A percentile compares a stretch with the other conserved stretches of the same genome.
phyloP scores from a whole-genome alignment of 2,888 invertebrate species.

The Clitarchus hookeri region DNA sequence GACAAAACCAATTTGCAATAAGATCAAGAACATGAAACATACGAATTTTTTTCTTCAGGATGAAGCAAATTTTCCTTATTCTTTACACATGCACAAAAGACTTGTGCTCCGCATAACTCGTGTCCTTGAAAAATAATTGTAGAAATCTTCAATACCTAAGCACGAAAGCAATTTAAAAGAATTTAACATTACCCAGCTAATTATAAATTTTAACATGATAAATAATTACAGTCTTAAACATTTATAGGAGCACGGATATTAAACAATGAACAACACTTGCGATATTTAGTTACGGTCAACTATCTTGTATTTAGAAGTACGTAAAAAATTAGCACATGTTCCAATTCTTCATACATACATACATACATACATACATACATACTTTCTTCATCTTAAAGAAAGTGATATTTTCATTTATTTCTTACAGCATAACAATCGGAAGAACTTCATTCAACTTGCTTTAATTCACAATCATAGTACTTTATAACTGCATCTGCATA shows the following conservation, averaged over 20 bases:
- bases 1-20: slow-evolving; percentile 38
- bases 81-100: background rate
- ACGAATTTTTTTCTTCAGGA: slow-evolving; percentile 28
- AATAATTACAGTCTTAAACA: slow-evolving; percentile 40
- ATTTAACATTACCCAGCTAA: slow-evolving; percentile 40
- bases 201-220: slow-evolving; percentile 41
- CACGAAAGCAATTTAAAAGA: slow-evolving; percentile 37
- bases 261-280: slow-evolving; percentile 10
- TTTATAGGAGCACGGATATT: slow-evolving; percentile 38
- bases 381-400: slow-evolving; percentile 15
- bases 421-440: slow-evolving; percentile 38
- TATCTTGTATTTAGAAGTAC: slow-evolving; percentile 24
- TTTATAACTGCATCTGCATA: slow-evolving; percentile 17
- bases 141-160: slow-evolving; percentile 40
- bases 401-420: slow-evolving; percentile 29
- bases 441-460: slow-evolving; percentile 30
- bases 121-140: slow-evolving; percentile 25
- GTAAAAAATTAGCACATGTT: slow-evolving; percentile 14
- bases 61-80: slow-evolving; percentile 8
- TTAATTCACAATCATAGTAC: slow-evolving; percentile 22
- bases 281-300: slow-evolving; percentile 6
- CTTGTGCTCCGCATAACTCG: background rate
- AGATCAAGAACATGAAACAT: slow-evolving; percentile 38
- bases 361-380: background rate
- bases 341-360: background rate